phyloP scores from a whole-genome alignment of 2,888 invertebrate genomes.

The Ernsta delagoae region DNA sequence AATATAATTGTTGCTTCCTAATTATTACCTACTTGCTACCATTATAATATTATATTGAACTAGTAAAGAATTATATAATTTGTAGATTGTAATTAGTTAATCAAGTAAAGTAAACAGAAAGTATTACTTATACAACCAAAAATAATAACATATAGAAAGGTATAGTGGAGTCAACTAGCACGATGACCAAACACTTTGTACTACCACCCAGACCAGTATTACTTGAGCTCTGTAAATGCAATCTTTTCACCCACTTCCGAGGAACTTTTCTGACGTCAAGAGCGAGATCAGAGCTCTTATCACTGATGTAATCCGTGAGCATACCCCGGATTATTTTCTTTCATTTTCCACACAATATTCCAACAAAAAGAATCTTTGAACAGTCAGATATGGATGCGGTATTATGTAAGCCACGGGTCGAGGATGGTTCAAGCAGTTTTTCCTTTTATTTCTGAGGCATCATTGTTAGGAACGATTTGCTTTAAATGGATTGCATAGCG shows the following conservation, averaged over 20 bases:
- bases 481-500: not conserved
- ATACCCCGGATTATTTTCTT: constrained; percentile 43
- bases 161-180: too few species aligned
- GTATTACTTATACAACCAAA: too few species aligned
- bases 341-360: constrained; percentile 63
- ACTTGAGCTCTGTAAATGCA: constrained; percentile 4
- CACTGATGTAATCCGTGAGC: constrained; percentile 15
- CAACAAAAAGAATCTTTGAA: constrained; percentile 59
- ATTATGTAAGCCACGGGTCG: constrained; percentile 14
- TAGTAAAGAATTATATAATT: too few species aligned
- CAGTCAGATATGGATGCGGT: constrained; percentile 30
- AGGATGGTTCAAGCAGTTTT: constrained; percentile 4
- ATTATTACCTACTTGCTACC: too few species aligned
- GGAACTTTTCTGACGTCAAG: constrained; percentile 5
- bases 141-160: too few species aligned
- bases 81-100: too few species aligned
- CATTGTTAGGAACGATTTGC: constrained; percentile 2
- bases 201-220: not conserved
- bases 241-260: not conserved
- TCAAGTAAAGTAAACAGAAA: too few species aligned
- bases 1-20: too few species aligned
- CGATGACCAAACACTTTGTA: too few species aligned
- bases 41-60: too few species aligned
- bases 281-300: constrained; percentile 9
- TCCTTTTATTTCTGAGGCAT: constrained; percentile 9